Percentiles rank a stretch among this genome's conserved stretches.
These are phyloP conservation scores for Uria lomvia DNA, from an alignment of 2,113 vertebrate genomes.

Conservation along the genomic window DNA sequence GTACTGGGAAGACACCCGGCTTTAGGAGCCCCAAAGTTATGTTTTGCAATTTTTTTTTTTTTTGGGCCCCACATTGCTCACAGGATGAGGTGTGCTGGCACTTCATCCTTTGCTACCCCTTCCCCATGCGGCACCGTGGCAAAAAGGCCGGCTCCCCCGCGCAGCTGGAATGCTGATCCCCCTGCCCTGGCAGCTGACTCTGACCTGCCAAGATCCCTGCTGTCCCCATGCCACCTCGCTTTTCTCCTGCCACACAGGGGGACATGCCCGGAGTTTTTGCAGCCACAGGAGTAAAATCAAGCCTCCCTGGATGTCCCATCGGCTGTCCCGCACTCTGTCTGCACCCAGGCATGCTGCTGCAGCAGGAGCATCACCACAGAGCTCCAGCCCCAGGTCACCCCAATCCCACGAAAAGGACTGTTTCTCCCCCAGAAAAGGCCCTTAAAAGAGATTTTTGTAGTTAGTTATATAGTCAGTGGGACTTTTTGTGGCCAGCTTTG, in stretches of 20 bases:
- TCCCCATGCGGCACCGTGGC: rapidly evolving
- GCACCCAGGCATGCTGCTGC: background rate
- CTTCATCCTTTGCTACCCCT: background rate
- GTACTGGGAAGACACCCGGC: background rate
- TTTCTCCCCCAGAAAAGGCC: background rate
- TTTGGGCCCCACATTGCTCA: background rate
- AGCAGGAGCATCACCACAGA: background rate
- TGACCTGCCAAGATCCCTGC: background rate
- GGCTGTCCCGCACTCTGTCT: rapidly evolving
- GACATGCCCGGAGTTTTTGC: rapidly evolving
- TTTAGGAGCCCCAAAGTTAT: background rate
- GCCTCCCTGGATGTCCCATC: background rate
- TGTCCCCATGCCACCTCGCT: background rate
- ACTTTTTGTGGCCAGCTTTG: too few relatives aligned
- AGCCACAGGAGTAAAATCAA: background rate
- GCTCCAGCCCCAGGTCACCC: background rate
- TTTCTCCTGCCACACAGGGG: background rate
- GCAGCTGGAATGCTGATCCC: rapidly evolving
- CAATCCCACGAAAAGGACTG: background rate
- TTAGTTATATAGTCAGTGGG: background rate
- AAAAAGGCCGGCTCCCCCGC: rapidly evolving
- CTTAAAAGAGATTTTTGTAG: background rate
- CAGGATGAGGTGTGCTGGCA: background rate
- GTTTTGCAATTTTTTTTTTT: background rate
- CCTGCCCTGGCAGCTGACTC: background rate